A percentile compares a stretch with the other conserved stretches of the same genome.
These are phyloP conservation scores for Plectropomus leopardus DNA, from an alignment of 2,113 vertebrate species.

Conservation along the genomic window DNA sequence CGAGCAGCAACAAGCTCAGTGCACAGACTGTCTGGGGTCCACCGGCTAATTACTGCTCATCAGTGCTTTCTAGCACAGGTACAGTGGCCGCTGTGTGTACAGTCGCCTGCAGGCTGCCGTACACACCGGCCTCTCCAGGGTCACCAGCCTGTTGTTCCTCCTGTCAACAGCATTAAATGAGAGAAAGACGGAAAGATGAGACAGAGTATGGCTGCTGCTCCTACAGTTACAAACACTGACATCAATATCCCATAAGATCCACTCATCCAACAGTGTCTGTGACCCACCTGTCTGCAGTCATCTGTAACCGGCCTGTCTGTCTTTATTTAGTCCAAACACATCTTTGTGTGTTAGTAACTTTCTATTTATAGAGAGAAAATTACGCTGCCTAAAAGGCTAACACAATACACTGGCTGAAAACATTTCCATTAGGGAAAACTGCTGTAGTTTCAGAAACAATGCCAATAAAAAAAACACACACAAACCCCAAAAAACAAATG, in stretches of 20 bases:
- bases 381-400: too few species aligned
- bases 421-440: too few species aligned
- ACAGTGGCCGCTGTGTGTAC: background rate
- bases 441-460: too few species aligned
- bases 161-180: constrained; percentile 39
- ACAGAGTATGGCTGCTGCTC: background rate
- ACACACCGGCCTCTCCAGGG: background rate
- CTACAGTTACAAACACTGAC: constrained; percentile 19
- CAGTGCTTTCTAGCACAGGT: constrained; percentile 11
- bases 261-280: constrained; percentile 20
- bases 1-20: background rate
- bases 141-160: constrained; percentile 16
- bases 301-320: constrained; percentile 16
- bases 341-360: background rate
- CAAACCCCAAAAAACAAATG: too few species aligned
- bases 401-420: too few species aligned
- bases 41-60: constrained; percentile 14
- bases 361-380: background rate
- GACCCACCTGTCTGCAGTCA: constrained; percentile 30
- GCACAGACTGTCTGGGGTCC: constrained; percentile 28
- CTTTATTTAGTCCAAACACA: constrained; percentile 13
- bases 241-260: constrained; percentile 44
- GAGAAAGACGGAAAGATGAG: constrained; percentile 26
- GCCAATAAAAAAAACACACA: too few species aligned
- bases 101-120: constrained; percentile 10